A percentile compares a stretch with the other conserved stretches of the same genome.
phyloP scores from a whole-genome alignment of 2,888 invertebrate species.

The Dorcus parallelipipedus region DNA sequence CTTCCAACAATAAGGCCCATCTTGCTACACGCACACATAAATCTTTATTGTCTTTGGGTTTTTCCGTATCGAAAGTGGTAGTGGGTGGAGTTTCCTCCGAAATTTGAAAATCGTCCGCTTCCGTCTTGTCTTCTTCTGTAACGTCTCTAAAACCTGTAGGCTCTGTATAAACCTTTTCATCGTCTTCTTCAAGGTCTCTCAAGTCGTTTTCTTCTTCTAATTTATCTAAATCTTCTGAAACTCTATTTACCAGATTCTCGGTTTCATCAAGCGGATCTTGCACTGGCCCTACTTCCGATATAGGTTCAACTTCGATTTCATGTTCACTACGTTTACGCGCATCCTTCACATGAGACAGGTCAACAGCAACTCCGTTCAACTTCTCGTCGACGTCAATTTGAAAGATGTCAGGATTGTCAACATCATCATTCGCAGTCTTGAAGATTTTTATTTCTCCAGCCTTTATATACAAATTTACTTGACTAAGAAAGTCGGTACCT shows the following conservation, averaged over 20 bases:
- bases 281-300: neutral
- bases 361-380: too few species aligned
- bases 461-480: too few species aligned
- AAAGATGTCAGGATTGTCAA: too few species aligned
- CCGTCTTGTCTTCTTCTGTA: neutral
- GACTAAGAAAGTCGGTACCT: too few species aligned
- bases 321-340: neutral
- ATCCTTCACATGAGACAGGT: too few species aligned
- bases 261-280: slow-evolving; percentile 39
- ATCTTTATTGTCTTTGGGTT: too few species aligned
- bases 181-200: neutral
- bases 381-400: too few species aligned
- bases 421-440: too few species aligned
- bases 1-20: too few species aligned
- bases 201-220: slow-evolving; percentile 35
- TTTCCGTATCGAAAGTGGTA: too few species aligned
- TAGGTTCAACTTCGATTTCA: slow-evolving; percentile 3
- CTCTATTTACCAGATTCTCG: slow-evolving; percentile 39
- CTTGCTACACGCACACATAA: too few species aligned
- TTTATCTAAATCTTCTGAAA: slow-evolving; percentile 35
- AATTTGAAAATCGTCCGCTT: neutral
- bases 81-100: neutral
- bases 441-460: too few species aligned
- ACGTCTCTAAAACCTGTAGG: neutral
- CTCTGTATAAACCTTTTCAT: neutral